Evolutionary conservation across 2,113 vertebrate genomes (phyloP).

Genomic region (Lasiurus borealis): DNA sequence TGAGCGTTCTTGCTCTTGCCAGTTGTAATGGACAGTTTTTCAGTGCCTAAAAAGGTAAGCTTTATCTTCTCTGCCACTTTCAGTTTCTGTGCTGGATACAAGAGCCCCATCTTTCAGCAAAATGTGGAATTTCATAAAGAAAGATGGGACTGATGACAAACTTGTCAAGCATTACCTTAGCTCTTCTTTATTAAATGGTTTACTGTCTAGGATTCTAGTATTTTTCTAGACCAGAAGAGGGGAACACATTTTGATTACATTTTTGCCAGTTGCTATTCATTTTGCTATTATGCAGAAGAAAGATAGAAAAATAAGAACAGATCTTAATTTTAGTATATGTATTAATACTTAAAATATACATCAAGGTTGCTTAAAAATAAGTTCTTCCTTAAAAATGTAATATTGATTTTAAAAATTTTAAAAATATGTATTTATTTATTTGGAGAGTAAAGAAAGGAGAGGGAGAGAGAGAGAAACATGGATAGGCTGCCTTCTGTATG

Average conservation of each 20-base stretch:
- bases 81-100: background rate
- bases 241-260: background rate
- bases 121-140: constrained; percentile 30
- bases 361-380: constrained; percentile 20
- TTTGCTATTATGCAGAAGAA: constrained; percentile 25
- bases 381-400: background rate
- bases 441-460: background rate
- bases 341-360: background rate
- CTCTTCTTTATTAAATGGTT: constrained; percentile 5
- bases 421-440: background rate
- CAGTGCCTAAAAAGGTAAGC: background rate
- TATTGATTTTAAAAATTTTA: background rate
- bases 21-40: background rate
- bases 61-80: background rate
- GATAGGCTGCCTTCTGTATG: background rate
- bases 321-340: constrained; percentile 49
- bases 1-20: constrained; percentile 9
- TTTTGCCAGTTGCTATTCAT: constrained; percentile 27
- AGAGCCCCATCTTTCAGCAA: constrained; percentile 46
- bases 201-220: background rate
- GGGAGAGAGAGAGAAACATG: background rate
- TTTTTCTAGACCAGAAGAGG: constrained; percentile 29
- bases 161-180: background rate
- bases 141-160: background rate
- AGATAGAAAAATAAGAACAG: background rate